Percentiles rank a stretch among this genome's conserved stretches.
These are phyloP conservation scores for Xiphophorus maculatus DNA, from an alignment of 2,113 vertebrate genomes.

Conservation along the genomic window DNA sequence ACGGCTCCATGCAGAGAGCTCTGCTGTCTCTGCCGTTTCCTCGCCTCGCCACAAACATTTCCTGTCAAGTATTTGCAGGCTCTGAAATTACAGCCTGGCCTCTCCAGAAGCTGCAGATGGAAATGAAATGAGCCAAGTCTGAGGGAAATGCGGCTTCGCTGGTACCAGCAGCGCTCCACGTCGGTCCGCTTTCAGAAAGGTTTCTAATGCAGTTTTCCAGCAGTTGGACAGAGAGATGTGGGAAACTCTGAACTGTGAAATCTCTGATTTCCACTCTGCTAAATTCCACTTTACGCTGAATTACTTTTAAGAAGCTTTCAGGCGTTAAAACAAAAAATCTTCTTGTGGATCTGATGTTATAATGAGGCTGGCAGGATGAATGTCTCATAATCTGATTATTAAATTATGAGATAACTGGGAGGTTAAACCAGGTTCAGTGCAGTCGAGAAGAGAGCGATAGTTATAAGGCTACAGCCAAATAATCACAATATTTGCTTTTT, in stretches of 20 bases:
- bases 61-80: constrained; percentile 76
- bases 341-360: too few relatives aligned
- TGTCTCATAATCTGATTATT: too few relatives aligned
- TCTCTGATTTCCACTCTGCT: too few relatives aligned
- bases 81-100: constrained; percentile 71
- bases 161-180: constrained; percentile 22
- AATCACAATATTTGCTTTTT: too few relatives aligned
- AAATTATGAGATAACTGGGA: too few relatives aligned
- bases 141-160: constrained; percentile 40
- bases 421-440: too few relatives aligned
- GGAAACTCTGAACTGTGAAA: not conserved
- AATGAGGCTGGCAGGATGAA: too few relatives aligned
- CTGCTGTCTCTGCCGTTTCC: constrained; percentile 70
- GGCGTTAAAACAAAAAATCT: too few relatives aligned
- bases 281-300: too few relatives aligned
- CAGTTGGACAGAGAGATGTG: not conserved
- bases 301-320: too few relatives aligned
- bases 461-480: too few relatives aligned
- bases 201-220: constrained; percentile 30
- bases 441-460: too few relatives aligned
- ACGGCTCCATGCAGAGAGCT: constrained; percentile 9
- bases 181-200: constrained; percentile 1
- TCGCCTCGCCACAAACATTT: constrained; percentile 79
- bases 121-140: constrained; percentile 10
- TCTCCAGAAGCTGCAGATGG: constrained; percentile 56